Conservation (phyloP, 2,113 vertebrate genomes). For the Barnardius zonarius region DNA sequence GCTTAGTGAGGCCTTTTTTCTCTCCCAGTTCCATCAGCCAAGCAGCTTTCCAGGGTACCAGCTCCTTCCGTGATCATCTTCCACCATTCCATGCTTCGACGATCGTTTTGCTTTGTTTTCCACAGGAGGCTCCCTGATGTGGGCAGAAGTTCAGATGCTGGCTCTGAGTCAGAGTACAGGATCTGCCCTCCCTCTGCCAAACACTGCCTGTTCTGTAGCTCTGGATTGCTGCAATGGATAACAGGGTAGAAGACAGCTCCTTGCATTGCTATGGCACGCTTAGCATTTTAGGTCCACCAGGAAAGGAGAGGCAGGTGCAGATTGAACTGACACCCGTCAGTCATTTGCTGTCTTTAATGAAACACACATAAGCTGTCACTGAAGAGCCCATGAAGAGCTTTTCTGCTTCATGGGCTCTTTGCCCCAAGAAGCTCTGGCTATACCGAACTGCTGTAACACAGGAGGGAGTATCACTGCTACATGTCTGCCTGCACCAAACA, state of each 20-base stretch:
- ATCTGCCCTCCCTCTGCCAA: not conserved
- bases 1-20: not conserved
- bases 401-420: not conserved
- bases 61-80: not conserved
- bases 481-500: not conserved
- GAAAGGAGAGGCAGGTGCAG: not conserved
- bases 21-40: not conserved
- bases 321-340: not conserved
- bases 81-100: not conserved
- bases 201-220: not conserved
- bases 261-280: not conserved
- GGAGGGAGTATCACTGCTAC: not conserved
- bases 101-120: not conserved
- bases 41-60: not conserved
- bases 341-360: not conserved
- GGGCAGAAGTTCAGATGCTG: not conserved
- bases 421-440: not conserved
- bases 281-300: not conserved
- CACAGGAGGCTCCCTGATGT: not conserved
- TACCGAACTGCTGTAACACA: not conserved
- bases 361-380: not conserved
- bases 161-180: not conserved
- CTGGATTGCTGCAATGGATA: not conserved
- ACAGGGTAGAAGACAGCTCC: not conserved
- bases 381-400: no score